A percentile compares a stretch with the other conserved stretches of the same genome.
Conservation (phyloP, 2,113 vertebrate species). For the Cisticola juncidis region DNA sequence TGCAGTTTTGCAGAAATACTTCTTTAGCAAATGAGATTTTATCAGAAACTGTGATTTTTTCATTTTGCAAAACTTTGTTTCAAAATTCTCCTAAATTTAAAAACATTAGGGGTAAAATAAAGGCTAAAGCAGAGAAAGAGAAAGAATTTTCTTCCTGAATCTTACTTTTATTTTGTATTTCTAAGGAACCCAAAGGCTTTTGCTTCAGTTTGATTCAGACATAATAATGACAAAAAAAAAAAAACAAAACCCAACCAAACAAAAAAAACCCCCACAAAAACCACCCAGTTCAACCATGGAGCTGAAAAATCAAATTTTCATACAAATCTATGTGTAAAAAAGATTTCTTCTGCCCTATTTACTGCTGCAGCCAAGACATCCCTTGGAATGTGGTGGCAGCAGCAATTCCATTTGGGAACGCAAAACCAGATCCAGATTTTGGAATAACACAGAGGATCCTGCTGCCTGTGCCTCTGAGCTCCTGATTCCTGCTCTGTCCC, state of each 20-base stretch:
- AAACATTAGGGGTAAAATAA: neutral
- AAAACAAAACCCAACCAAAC: neutral
- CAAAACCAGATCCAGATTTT: neutral
- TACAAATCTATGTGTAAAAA: neutral
- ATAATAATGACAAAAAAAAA: neutral
- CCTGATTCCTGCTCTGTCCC: neutral
- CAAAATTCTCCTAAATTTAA: neutral
- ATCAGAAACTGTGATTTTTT: neutral
- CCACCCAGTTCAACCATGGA: neutral
- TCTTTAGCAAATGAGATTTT: neutral
- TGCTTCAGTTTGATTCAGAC: neutral
- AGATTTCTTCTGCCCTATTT: neutral
- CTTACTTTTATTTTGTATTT: neutral
- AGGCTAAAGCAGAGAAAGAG: neutral
- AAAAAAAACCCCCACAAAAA: too few species aligned
- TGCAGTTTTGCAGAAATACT: neutral
- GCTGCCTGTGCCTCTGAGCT: neutral
- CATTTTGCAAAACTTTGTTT: neutral
- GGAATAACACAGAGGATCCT: neutral
- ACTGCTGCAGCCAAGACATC: neutral
- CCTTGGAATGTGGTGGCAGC: neutral
- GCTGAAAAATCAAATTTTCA: neutral
- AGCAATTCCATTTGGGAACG: neutral
- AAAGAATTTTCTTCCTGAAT: neutral
- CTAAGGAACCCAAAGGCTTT: neutral